Conservation (phyloP, 2,888 invertebrate genomes). For the Drosophila nr. medialis region DNA sequence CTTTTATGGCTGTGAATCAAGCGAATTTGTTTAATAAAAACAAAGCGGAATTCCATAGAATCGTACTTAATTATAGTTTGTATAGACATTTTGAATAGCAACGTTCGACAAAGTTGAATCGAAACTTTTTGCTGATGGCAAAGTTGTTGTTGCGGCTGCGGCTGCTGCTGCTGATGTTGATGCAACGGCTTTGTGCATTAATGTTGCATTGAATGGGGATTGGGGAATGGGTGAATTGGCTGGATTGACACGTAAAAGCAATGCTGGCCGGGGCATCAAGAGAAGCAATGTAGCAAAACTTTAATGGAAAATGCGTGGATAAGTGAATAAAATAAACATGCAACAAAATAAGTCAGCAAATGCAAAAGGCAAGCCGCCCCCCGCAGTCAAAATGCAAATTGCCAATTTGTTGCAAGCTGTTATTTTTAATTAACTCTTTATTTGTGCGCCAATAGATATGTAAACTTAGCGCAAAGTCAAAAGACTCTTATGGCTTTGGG, state of each 20-base stretch:
- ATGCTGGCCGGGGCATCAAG: slow-evolving; percentile 37
- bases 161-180: slow-evolving; percentile 12
- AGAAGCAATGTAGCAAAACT: slow-evolving; percentile 60
- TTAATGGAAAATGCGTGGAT: slow-evolving; percentile 68
- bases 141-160: slow-evolving; percentile 26
- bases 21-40: not conserved
- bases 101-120: slow-evolving; percentile 15
- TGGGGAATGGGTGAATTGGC: not conserved
- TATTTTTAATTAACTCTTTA: slow-evolving; percentile 74
- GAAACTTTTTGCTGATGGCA: slow-evolving; percentile 38
- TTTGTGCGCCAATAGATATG: slow-evolving; percentile 56
- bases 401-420: slow-evolving; percentile 64
- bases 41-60: not conserved
- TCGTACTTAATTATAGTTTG: not conserved
- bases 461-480: slow-evolving; percentile 26
- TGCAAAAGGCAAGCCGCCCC: slow-evolving; percentile 13
- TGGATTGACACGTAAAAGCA: slow-evolving; percentile 15
- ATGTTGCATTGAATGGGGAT: slow-evolving; percentile 10
- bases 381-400: slow-evolving; percentile 46
- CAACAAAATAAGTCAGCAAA: not conserved
- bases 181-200: slow-evolving; percentile 38
- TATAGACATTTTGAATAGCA: not conserved
- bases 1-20: not conserved
- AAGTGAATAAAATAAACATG: slow-evolving; percentile 27
- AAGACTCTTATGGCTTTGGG: slow-evolving; percentile 5